Base-by-base conservation (phyloP, 1,140 invertebrate genomes). In the Tetragonula clypearis region DNA sequence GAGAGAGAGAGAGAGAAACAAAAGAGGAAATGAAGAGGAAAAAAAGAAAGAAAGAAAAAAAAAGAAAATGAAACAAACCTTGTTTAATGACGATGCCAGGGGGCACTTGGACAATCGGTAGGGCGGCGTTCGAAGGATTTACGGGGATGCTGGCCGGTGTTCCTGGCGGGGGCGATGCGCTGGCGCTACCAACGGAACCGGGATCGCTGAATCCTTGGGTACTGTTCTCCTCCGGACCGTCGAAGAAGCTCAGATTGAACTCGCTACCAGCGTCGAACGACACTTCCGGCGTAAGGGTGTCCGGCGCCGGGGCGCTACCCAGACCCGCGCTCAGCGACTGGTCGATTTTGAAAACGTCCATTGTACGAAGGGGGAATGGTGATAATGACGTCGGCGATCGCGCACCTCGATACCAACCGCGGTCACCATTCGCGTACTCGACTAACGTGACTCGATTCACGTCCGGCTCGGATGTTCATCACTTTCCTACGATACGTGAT, bases 191-290 rank as follows among this genome's bases (percentile, higher is more conserved):
- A 74, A 96, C 96, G 79, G 96, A 96, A 75, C 96, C 96, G 49
- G 96, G 96, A 91, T 97, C 96, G 92, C 96, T 96, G 94, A 96
- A 97, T 73, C 96, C 96, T 91, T 96, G 96, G 14, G 95, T 96
- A 89, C 95, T 96, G 81, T 96, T 96, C 91, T 96, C 96, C 92
- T 96, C 96, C 58, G 96, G 89, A 56, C 95, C 95, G 94, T 97
- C 97, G 95, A 97, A 97, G 95, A 97, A 97, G 95, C 97, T 96
- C 90, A 97, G 95, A 95, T 97, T 97, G 93, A 97, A 97, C 92
- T 97, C 97, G 78, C 96, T 96, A 93, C 96, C 96, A 90, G 97
- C 96, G 95, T 97, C 96, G 92, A 97, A 97, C 86, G 96, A 95
- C 88, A 97, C 96, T 93, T 97, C 96, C 84, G 96, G 96, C 86